Evolutionary conservation across 2,888 invertebrate species (phyloP).

Genomic region (Dastarcus helophoroides): DNA sequence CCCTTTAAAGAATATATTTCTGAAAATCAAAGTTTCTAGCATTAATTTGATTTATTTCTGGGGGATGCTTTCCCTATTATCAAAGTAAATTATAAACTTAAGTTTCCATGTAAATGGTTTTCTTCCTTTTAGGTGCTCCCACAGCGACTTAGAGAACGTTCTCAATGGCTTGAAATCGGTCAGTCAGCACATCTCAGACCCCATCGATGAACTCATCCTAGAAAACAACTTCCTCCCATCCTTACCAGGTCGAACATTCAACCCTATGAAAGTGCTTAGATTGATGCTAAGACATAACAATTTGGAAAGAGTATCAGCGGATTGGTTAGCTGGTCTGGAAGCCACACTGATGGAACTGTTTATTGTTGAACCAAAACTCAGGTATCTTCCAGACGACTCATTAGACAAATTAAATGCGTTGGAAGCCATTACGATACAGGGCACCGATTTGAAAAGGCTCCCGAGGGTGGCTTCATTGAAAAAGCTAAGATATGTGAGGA

Average conservation of each 20-base stretch:
- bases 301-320: conserved; percentile 66
- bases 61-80: too few relatives aligned
- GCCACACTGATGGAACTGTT: conserved; percentile 69
- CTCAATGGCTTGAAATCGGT: conserved; percentile 61
- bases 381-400: conserved; percentile 69
- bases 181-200: conserved; percentile 51
- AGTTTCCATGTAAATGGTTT: too few relatives aligned
- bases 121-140: conserved; percentile 65
- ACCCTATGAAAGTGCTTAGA: conserved; percentile 61
- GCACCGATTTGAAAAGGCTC: conserved; percentile 60
- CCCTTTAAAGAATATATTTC: too few relatives aligned
- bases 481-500: conserved; percentile 60
- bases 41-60: too few relatives aligned
- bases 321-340: conserved; percentile 72
- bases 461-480: conserved; percentile 61
- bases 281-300: conserved; percentile 77
- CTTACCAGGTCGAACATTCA: conserved; percentile 71
- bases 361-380: conserved; percentile 71
- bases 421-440: conserved; percentile 75
- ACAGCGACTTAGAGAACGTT: conserved; percentile 72
- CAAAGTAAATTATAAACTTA: too few relatives aligned
- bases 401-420: conserved; percentile 60
- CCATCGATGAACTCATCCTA: conserved; percentile 75
- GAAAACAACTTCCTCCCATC: conserved; percentile 81
- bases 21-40: too few relatives aligned